Evolutionary conservation across 1,140 invertebrate genomes (phyloP), one percentile per base, ranked within the genome.

Genomic region (Hetaerina americana): DNA sequence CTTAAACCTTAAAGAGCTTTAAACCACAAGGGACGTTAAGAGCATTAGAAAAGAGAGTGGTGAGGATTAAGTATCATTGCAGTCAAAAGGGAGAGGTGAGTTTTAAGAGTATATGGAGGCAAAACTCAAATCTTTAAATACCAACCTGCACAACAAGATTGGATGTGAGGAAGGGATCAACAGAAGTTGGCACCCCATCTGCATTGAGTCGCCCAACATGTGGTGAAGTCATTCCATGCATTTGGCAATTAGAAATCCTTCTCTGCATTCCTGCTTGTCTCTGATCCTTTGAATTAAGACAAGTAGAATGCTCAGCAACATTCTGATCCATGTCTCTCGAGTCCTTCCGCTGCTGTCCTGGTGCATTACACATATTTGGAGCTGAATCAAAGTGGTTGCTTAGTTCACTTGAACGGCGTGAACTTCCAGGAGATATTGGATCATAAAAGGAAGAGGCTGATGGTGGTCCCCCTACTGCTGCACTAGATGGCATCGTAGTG

Each of bases 381-480:
- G 15, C 22, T 57, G 40, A 12, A 12, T 57, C 40, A 57, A 18
- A 57, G 22, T 57, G 40, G 22, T 2, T 57, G 74, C 78, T 87
- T 81, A 78, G 83, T 82, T 88, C 87, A 83, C 90, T 92, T 74
- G 90, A 92, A 76, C 90, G 84, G 76, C 92, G 82, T 26, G 90
- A 92, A 75, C 90, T 94, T 26, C 92, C 93, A 40, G 92, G 87
- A 66, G 93, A 95, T 74, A 95, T 94, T 5, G 90, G 95, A 83
- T 97, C 95, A 77, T 96, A 97, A 27, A 90, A 90, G n/a, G 85
- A 85, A 0, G 78, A 74, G 70, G 67, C 3, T 15, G 67, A 26
- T 18, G 67, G 67, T 73, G 68, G 76, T 67, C 27, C 78, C 80
- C 79, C 69, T 82, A 81, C 25, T 78, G 15, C 18, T 27, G 68